Conservation (phyloP, 1,140 invertebrate genomes). For the Drosophila nikananu region DNA sequence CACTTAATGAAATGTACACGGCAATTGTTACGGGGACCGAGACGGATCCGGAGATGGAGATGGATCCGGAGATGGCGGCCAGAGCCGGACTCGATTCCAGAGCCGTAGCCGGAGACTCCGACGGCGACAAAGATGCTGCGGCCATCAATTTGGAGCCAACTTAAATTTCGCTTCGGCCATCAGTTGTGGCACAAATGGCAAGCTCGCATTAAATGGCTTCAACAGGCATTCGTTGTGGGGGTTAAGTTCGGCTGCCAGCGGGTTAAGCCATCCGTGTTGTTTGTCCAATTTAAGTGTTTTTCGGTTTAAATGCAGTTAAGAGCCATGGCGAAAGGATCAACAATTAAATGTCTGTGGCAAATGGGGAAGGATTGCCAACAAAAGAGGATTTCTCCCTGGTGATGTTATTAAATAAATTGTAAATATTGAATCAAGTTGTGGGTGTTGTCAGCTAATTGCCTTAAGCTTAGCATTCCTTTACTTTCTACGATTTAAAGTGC, state of each 20-base stretch:
- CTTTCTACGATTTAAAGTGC: neutral
- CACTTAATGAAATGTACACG: slow-evolving; percentile 83
- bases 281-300: slow-evolving; percentile 58
- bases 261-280: slow-evolving; percentile 47
- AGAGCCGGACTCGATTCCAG: slow-evolving; percentile 8
- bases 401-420: slow-evolving; percentile 35
- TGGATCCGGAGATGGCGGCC: slow-evolving; percentile 8
- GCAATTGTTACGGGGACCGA: slow-evolving; percentile 64
- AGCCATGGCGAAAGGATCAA: slow-evolving; percentile 24
- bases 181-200: slow-evolving; percentile 35
- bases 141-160: slow-evolving; percentile 74
- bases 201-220: slow-evolving; percentile 64
- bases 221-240: slow-evolving; percentile 8
- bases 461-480: neutral
- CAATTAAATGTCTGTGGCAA: slow-evolving; percentile 36
- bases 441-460: neutral
- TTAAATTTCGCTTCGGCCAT: slow-evolving; percentile 69
- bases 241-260: slow-evolving; percentile 11
- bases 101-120: slow-evolving; percentile 10
- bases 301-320: slow-evolving; percentile 56
- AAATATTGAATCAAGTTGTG: slow-evolving; percentile 21
- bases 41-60: slow-evolving; percentile 14
- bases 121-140: slow-evolving; percentile 48
- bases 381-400: slow-evolving; percentile 1
- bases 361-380: slow-evolving; percentile 14